Conservation (phyloP, 2,888 invertebrate genomes). For the Diaphora mendica region DNA sequence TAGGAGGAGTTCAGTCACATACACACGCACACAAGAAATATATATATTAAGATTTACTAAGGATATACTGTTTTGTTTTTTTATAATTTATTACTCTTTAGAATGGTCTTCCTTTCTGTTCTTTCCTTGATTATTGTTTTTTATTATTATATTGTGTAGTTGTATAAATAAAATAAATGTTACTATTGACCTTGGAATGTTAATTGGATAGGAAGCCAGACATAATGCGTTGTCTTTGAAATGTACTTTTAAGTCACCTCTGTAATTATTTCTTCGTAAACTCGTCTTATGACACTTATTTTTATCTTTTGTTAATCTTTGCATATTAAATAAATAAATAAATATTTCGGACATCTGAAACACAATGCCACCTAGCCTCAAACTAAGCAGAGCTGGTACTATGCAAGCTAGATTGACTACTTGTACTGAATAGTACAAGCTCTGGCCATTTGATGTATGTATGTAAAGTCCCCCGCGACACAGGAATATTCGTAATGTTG, state of each 20-base stretch:
- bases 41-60: too few relatives aligned
- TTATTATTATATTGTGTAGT: not conserved
- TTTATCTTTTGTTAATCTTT: not conserved
- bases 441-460: too few relatives aligned
- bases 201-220: not conserved
- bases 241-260: slow-evolving; percentile 4
- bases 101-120: not conserved
- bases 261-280: not conserved
- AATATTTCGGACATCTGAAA: too few relatives aligned
- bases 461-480: too few relatives aligned
- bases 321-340: too few relatives aligned
- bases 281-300: not conserved
- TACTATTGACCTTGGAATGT: not conserved
- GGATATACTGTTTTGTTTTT: not conserved
- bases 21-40: too few relatives aligned
- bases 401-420: too few relatives aligned
- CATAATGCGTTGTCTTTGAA: not conserved
- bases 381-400: too few relatives aligned
- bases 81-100: not conserved
- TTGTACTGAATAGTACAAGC: too few relatives aligned
- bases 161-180: not conserved
- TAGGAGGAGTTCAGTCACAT: too few relatives aligned
- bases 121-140: not conserved
- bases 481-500: too few relatives aligned
- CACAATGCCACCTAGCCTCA: too few relatives aligned